Evolutionary conservation across 1,140 invertebrate species (phyloP).

Genomic region (Andrena cerasifolii): DNA sequence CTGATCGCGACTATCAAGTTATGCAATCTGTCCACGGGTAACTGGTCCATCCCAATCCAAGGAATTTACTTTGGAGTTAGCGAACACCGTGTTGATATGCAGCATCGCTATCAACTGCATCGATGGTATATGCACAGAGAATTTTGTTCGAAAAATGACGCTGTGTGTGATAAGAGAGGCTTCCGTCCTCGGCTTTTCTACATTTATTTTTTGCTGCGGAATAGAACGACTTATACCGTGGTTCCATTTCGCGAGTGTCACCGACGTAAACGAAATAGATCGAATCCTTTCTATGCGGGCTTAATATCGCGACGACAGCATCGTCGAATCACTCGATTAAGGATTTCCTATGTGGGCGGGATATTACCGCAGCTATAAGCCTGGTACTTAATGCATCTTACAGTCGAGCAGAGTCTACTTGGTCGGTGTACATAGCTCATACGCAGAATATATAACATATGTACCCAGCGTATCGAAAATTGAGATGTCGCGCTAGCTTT

Average conservation of each 20-base stretch:
- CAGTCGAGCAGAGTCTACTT: background rate
- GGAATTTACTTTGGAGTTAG: background rate
- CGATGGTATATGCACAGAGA: background rate
- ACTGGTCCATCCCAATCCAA: background rate
- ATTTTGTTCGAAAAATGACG: background rate
- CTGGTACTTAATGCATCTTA: constrained; percentile 57
- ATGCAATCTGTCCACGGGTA: background rate
- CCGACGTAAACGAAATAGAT: constrained; percentile 18
- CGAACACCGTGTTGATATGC: background rate
- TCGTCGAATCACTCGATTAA: constrained; percentile 61
- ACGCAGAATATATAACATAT: constrained; percentile 59
- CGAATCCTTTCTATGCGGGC: constrained; percentile 5
- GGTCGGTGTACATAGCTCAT: constrained; percentile 5
- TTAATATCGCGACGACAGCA: constrained; percentile 41
- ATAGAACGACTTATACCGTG: background rate
- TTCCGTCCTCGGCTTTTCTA: background rate
- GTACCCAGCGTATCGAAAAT: constrained; percentile 77
- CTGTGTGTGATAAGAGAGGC: background rate
- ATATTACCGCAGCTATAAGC: constrained; percentile 56
- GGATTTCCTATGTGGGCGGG: constrained; percentile 45
- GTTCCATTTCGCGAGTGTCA: constrained; percentile 40
- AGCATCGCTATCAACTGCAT: background rate
- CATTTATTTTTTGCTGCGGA: background rate
- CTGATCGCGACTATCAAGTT: constrained; percentile 1
- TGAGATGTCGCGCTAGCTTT: constrained; percentile 77